These are phyloP conservation scores for Darevskia nairensis DNA, from an alignment of 2,797 vertebrate genomes.

Conservation along the genomic window DNA sequence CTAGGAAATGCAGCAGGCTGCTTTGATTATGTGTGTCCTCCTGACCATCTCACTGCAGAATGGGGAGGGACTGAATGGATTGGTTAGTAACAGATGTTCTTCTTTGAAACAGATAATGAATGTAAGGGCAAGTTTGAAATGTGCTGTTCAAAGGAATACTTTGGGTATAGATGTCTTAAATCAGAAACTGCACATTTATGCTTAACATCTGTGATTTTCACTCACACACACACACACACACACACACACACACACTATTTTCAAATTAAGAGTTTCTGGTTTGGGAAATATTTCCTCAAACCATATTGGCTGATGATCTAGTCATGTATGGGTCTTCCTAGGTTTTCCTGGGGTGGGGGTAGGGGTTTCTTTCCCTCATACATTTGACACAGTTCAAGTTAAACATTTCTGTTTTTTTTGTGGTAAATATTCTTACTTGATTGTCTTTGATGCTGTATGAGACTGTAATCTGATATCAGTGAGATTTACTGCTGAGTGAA, in stretches of 20 bases:
- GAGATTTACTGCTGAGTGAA: background rate
- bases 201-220: background rate
- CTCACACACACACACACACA: background rate
- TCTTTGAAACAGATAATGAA: background rate
- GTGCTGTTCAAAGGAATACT: background rate
- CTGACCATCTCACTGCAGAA: constrained; percentile 66
- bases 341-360: no score
- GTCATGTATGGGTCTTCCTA: background rate
- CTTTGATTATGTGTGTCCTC: constrained; percentile 64
- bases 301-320: background rate
- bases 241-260: background rate
- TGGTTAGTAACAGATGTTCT: constrained; percentile 66
- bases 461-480: background rate
- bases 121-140: background rate
- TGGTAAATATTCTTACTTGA: background rate
- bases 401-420: background rate
- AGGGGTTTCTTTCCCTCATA: background rate
- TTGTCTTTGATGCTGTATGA: background rate
- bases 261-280: background rate
- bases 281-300: background rate
- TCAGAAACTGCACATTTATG: background rate
- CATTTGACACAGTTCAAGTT: background rate
- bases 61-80: constrained; percentile 78
- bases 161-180: background rate
- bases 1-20: constrained; percentile 72